Percentiles rank a stretch among this genome's conserved stretches.
Conservation (phyloP, 2,113 vertebrate species). For the Neoarius graeffei region DNA sequence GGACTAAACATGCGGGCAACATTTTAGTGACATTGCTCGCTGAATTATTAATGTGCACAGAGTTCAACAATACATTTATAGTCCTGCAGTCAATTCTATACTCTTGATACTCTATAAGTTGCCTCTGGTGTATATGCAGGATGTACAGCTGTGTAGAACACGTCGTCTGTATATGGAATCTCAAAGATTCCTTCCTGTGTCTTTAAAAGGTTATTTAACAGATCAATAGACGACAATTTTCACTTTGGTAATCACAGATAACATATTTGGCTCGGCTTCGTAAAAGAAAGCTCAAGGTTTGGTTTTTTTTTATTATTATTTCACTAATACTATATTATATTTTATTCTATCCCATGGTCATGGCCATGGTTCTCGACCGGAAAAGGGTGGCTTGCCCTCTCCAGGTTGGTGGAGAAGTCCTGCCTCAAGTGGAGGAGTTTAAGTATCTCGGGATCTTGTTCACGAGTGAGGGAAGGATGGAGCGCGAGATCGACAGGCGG, state of each 20-base stretch:
- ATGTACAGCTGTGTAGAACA: not conserved
- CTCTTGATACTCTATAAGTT: not conserved
- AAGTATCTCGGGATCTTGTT: no score
- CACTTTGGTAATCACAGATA: not conserved
- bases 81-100: not conserved
- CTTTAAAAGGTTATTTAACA: conserved; percentile 8
- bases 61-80: not conserved
- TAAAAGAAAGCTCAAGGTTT: no score
- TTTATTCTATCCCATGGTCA: no score
- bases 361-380: no score
- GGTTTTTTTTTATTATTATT: not conserved
- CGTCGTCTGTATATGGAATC: not conserved
- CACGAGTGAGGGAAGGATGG: no score
- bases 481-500: no score
- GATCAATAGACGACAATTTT: not conserved
- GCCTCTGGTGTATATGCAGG: not conserved
- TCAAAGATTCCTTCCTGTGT: not conserved
- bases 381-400: no score
- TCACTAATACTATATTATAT: not conserved
- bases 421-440: no score
- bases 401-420: no score
- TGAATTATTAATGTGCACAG: not conserved
- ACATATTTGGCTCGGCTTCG: not conserved
- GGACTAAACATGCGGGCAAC: not conserved
- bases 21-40: not conserved